A percentile compares a stretch with the other conserved stretches of the same genome.
Evolutionary conservation across 2,888 invertebrate genomes (phyloP).

Genomic region (Deilephila elpenor): DNA sequence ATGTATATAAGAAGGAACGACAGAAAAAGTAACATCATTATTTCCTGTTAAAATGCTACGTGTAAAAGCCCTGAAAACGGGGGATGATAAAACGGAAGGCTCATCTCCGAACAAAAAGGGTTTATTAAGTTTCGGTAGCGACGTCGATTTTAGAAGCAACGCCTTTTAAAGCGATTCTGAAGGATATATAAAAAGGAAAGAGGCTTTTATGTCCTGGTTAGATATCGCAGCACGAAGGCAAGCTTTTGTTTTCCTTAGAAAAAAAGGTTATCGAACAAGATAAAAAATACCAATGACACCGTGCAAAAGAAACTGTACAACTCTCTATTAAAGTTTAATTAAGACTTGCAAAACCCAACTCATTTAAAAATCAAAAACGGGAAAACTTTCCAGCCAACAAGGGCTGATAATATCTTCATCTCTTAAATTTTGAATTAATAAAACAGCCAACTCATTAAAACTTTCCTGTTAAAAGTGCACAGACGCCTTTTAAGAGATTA

Average conservation of each 20-base stretch:
- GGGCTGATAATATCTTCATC: constrained; percentile 32
- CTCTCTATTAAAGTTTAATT: neutral
- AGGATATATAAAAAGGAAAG: constrained; percentile 32
- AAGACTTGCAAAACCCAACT: constrained; percentile 9
- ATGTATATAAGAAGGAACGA: neutral
- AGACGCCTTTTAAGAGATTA: constrained; percentile 55
- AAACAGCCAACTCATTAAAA: constrained; percentile 51
- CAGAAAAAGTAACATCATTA: constrained; percentile 62
- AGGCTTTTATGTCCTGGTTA: neutral
- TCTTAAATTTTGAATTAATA: constrained; percentile 41
- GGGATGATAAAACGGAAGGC: constrained; percentile 66
- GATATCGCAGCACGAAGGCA: neutral
- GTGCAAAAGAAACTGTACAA: neutral
- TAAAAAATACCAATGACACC: neutral
- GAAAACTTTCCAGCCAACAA: constrained; percentile 27
- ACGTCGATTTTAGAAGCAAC: constrained; percentile 43
- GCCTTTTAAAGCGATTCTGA: constrained; percentile 41
- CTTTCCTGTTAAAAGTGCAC: constrained; percentile 54
- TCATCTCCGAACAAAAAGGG: constrained; percentile 66
- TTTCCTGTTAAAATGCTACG: constrained; percentile 64
- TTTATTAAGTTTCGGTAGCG: constrained; percentile 61
- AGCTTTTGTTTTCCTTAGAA: neutral
- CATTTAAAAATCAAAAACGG: constrained; percentile 27
- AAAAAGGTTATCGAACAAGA: neutral
- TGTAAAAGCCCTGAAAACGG: constrained; percentile 51